Base-by-base conservation (phyloP, 2,113 vertebrate species). In the Macquaria australasica region DNA sequence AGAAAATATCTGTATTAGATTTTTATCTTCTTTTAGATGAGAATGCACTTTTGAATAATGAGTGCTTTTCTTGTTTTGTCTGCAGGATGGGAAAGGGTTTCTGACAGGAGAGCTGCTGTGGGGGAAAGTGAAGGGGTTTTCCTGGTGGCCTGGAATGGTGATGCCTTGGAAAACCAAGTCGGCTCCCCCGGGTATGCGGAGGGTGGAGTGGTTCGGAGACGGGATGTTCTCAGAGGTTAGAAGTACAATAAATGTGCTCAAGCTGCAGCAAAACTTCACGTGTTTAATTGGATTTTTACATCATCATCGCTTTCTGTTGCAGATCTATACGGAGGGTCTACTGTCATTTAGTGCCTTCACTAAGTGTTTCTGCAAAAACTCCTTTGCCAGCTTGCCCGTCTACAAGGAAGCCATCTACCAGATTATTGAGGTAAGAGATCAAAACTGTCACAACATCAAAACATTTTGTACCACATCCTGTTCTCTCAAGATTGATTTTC, bases 151-250 rank as follows among this genome's bases (percentile, higher is more conserved):
- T 0, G 98, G 97, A 0, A 91, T 98, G 21, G 96, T 99, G 0
- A 95, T 97, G 3, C 94, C 96, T 8, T 97, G 97, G 97, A 97
- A 95, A 79, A 93, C 87, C 53, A 97, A 96, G 48, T 94, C 88
- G 8, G 81, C 95, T 0, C 95, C 93, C 2, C 79, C 93, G 0
- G 96, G 95, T 37, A 96, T 98, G 95, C 94, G 98, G 2, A 95
- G 96, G 90, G 97, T 99, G 63, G 97, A 98, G 91, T 99, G 98
- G 98, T 99, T 99, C 5, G 98, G 98, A 21, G 98, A 99, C 0
- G 97, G 98, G 81, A 97, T 97, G 92, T 97, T 97, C 91, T 99
- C 98, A 0, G 97, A 99, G 97, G 98, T 99, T 12, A 95, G 96
- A 28, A 37, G 16, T 0, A 1, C 25, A n/a, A 2, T 0, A 5